These are phyloP conservation scores for Diorhabda sublineata DNA, from an alignment of 1,140 invertebrate species.

Conservation along the genomic window DNA sequence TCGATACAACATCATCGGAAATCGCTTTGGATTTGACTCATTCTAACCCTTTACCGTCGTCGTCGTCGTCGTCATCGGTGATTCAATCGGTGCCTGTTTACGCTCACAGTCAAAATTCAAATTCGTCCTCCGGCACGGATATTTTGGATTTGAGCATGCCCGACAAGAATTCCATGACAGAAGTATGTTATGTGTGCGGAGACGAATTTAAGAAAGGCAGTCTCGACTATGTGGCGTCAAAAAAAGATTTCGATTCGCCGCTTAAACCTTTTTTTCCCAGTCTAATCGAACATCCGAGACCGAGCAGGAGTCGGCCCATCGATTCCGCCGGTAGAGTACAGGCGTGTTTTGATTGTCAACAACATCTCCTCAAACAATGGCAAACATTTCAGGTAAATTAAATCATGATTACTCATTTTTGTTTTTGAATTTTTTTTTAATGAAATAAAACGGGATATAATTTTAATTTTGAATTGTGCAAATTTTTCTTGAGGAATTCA, in stretches of 20 bases:
- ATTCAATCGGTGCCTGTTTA: constrained; percentile 35
- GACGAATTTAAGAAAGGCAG: constrained; percentile 78
- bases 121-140: constrained; percentile 53
- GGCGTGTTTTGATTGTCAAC: constrained; percentile 74
- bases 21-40: constrained; percentile 64
- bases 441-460: too few relatives aligned
- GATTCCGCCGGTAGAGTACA: constrained; percentile 74
- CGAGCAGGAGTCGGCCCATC: constrained; percentile 76
- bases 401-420: too few relatives aligned
- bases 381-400: constrained; percentile 54
- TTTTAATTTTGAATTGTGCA: too few relatives aligned
- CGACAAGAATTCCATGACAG: constrained; percentile 82
- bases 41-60: constrained; percentile 21
- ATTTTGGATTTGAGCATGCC: constrained; percentile 86
- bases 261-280: constrained; percentile 77
- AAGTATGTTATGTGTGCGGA: constrained; percentile 86
- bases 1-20: constrained; percentile 40
- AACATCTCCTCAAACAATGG: constrained; percentile 80
- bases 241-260: constrained; percentile 49
- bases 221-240: constrained; percentile 61
- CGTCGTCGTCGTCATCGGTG: neutral
- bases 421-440: too few relatives aligned
- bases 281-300: constrained; percentile 76
- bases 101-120: constrained; percentile 46
- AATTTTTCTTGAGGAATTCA: too few relatives aligned